Evolutionary conservation across 2,888 invertebrate genomes (phyloP), one percentile per base, ranked within the genome.

Genomic region (Syritta pipiens): DNA sequence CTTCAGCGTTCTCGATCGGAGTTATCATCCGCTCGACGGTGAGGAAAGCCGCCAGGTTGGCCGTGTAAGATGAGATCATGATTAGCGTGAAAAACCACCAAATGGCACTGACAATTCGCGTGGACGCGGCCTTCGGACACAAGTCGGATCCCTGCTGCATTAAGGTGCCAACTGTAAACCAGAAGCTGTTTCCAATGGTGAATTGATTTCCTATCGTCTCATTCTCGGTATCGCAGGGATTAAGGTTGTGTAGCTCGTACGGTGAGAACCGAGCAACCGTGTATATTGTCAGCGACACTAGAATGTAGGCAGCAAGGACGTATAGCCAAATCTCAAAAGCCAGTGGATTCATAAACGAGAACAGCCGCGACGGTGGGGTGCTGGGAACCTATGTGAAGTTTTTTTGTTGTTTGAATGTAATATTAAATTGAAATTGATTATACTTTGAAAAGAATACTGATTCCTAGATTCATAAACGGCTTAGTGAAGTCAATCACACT

Each of bases 71-170:
- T 0, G 96, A 95, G 82, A 96, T 95, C 83, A 97, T 95, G 83
- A 97, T 96, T 22, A 97, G 90, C 0, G 96, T 96, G 88, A 97
- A 96, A 87, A 97, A 96, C 95, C 96, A 97, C 96, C 97, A 97
- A 83, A 94, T 93, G 4, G 93, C 95, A 46, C 95, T 95, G 0
- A 96, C 95, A 68, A 96, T 94, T 59, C 96, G 90, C 0, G 96
- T 96, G 0, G 88, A 88, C 1, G 84, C 72, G 1, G 89, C 88
- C 19, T 92, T 95, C 3, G 96, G 96, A 87, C 94, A 94, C 60
- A 94, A 89, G 85, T 94, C 94, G 40, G 93, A 93, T 82, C 95
- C 94, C 88, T 96, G 95, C 85, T 95, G 95, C 93, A 96, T 95
- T 51, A 96, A 90, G 0, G 95, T 95, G n/a, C 95, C 96, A 60